Evolutionary conservation across 2,888 invertebrate genomes (phyloP), one percentile per base, ranked within the genome.

Genomic region (Hemistola chrysoprasaria): DNA sequence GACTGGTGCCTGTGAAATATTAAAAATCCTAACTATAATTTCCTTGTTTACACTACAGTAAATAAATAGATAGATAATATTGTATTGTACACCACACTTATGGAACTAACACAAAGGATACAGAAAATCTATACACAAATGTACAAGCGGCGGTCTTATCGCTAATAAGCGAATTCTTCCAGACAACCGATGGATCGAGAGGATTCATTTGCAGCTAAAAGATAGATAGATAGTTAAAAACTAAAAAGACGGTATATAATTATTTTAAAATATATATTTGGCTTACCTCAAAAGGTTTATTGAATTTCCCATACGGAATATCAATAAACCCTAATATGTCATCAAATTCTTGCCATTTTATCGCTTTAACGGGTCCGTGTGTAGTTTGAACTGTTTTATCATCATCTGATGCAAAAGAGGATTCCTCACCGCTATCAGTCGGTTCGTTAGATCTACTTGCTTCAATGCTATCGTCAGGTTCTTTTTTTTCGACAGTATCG

Each of bases 261-360:
- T 16, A 24, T 7, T 21, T 26, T 25, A 10, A 22, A 10, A 28
- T 16, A 30, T 24, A 9, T 27, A 22, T 29, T 4, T 16, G 27
- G 44, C 50, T 24, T 62, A 82, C 82, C 67, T 70, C 61, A 53
- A 81, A 78, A 6, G 52, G 56, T 8, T 45, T 39, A 2, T 32
- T 40, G 35, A 72, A 65, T 23, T 50, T 46, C 42, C 80, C 84
- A 29, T 84, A 84, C 0, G 80, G 79, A 50, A 84, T 75, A 46
- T 83, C 83, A 27, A 73, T 65, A 37, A 59, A 81, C 24, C 66
- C 59, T 3, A 65, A 40, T 26, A 79, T 76, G 1, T 62, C 56
- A 3, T 30, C 8, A 1, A 59, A 58, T 0, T 56, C 46, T 3
- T 42, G 40, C 60, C 70, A 65, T 10, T 34, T 22, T 10, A 49